Conservation (phyloP, 2,113 vertebrate genomes). For the Gracilinanus agilis region DNA sequence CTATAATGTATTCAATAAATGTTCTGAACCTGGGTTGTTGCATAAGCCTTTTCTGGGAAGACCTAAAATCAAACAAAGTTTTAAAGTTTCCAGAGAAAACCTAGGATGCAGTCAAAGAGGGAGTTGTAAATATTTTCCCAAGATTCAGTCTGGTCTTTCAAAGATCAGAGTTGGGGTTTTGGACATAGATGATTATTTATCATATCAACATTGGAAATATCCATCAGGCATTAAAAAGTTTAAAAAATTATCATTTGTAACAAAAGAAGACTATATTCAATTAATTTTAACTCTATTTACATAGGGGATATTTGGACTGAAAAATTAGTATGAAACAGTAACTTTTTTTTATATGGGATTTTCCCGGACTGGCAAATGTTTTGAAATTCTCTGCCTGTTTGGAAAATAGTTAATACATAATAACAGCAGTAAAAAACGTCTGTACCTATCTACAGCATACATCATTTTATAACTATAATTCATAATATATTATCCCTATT, state of each 20-base stretch:
- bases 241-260: background rate
- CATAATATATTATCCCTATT: background rate
- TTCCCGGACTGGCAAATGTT: background rate
- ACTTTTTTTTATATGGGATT: background rate
- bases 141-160: background rate
- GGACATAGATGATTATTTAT: background rate
- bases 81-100: background rate
- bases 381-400: background rate
- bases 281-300: background rate
- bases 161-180: background rate
- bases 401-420: constrained; percentile 30
- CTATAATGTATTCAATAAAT: background rate
- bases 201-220: background rate
- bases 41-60: background rate
- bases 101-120: background rate
- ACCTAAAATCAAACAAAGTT: background rate
- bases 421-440: constrained; percentile 32
- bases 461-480: constrained; percentile 19
- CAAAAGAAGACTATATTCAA: background rate
- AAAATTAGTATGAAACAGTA: background rate
- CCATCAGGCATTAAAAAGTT: background rate
- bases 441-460: background rate
- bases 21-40: background rate
- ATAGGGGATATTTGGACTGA: background rate
- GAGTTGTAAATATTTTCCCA: background rate